phyloP scores from a whole-genome alignment of 2,113 vertebrate genomes.

The Herpetotheres cachinnans region DNA sequence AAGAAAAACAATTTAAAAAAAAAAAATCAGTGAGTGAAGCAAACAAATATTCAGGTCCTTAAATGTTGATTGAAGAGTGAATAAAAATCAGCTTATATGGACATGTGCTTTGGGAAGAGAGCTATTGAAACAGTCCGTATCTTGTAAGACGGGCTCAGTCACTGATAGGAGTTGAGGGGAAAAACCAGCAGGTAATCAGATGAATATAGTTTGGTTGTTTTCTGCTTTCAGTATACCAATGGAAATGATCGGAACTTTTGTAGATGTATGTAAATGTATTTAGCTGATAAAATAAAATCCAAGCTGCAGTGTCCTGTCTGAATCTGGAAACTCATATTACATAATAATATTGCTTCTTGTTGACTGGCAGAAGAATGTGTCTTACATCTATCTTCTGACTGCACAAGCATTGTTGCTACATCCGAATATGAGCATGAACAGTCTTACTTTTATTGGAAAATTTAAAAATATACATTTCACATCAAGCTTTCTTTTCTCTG shows the following conservation, averaged over 20 bases:
- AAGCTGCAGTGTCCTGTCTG: not conserved
- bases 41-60: not conserved
- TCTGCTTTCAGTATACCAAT: not conserved
- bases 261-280: not conserved
- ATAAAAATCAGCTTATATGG: not conserved
- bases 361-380: not conserved
- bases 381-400: not conserved
- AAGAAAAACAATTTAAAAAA: conserved; percentile 9
- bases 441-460: not conserved
- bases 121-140: rapidly evolving
- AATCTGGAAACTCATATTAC: not conserved
- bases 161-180: not conserved
- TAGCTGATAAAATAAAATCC: not conserved
- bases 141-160: not conserved
- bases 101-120: not conserved
- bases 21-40: not conserved
- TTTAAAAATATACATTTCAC: not conserved
- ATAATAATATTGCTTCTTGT: not conserved
- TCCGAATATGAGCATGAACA: not conserved
- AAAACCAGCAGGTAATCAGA: not conserved
- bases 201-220: not conserved
- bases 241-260: not conserved
- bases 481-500: not conserved
- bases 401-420: not conserved
- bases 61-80: not conserved